Evolutionary conservation across 2,113 vertebrate species (phyloP).

Genomic region (Sphaerodactylus townsendi): DNA sequence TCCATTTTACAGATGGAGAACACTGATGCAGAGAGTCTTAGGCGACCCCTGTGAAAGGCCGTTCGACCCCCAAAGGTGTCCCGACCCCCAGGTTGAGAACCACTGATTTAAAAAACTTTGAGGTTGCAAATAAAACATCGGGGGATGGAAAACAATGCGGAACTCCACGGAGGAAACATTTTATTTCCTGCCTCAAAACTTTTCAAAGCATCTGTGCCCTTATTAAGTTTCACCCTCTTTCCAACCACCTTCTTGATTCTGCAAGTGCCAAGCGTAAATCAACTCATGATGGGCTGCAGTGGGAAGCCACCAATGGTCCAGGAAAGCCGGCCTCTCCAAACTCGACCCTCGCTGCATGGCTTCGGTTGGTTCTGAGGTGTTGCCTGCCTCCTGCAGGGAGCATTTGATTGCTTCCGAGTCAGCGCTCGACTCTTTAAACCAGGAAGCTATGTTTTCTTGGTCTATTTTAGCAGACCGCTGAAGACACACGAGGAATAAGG

Average conservation of each 20-base stretch:
- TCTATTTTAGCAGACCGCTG: background rate
- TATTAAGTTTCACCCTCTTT: background rate
- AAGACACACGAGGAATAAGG: background rate
- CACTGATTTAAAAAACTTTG: too few relatives aligned
- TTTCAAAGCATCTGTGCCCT: too few relatives aligned
- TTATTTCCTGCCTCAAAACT: too few relatives aligned
- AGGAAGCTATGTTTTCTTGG: background rate
- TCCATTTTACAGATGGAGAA: too few relatives aligned
- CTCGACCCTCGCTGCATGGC: background rate
- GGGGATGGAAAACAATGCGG: too few relatives aligned
- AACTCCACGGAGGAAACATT: too few relatives aligned
- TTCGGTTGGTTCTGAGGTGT: background rate
- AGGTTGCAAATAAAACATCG: too few relatives aligned
- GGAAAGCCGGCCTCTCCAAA: slow-evolving; percentile 2
- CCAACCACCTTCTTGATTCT: slow-evolving; percentile 19
- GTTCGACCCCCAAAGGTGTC: too few relatives aligned
- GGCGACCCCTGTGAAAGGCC: too few relatives aligned
- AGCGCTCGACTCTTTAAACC: background rate
- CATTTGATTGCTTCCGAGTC: background rate
- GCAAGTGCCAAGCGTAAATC: slow-evolving; percentile 40
- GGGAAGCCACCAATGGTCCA: slow-evolving; percentile 3
- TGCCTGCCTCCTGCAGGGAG: background rate
- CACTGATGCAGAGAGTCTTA: too few relatives aligned
- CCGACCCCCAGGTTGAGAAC: too few relatives aligned
- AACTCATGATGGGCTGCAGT: slow-evolving; percentile 31